Conservation (phyloP, 2,888 invertebrate species). For the Prosopocoilus inquinatus region DNA sequence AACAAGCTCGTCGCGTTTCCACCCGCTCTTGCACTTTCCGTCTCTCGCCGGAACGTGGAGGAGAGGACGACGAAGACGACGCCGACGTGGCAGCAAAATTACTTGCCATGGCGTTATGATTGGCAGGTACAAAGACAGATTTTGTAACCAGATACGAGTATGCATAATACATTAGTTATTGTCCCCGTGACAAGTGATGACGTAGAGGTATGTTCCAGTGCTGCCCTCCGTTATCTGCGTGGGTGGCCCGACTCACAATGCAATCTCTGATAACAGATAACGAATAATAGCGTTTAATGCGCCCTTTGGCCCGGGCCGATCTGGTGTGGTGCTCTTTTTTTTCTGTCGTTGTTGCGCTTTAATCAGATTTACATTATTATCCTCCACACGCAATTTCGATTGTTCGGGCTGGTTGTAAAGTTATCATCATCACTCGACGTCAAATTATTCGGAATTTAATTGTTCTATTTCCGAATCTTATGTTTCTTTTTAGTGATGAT, state of each 20-base stretch:
- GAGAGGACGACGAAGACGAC: constrained; percentile 8
- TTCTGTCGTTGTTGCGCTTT: too few species aligned
- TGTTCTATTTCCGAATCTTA: too few species aligned
- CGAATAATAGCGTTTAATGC: constrained; percentile 18
- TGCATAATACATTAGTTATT: constrained; percentile 46
- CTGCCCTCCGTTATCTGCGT: constrained; percentile 30
- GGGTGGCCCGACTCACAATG: constrained; percentile 31
- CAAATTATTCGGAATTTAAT: too few species aligned
- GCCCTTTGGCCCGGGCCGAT: not conserved
- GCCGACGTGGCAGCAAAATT: constrained; percentile 17
- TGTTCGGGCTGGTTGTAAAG: too few species aligned
- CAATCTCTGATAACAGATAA: constrained; percentile 24
- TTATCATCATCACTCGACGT: too few species aligned
- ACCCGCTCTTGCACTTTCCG: too few species aligned
- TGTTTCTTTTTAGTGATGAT: too few species aligned
- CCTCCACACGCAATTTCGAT: too few species aligned
- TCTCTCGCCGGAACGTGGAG: constrained; percentile 1
- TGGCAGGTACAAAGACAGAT: constrained; percentile 40
- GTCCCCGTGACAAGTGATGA: constrained; percentile 45
- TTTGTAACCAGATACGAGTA: constrained; percentile 37
- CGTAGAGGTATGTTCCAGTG: constrained; percentile 39
- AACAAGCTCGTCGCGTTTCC: constrained; percentile 3
- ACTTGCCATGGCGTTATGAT: constrained; percentile 31
- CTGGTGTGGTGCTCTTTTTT: too few species aligned
- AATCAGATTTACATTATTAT: too few species aligned